phyloP scores from a whole-genome alignment of 2,888 invertebrate genomes.

The Drosophila meridiana region DNA sequence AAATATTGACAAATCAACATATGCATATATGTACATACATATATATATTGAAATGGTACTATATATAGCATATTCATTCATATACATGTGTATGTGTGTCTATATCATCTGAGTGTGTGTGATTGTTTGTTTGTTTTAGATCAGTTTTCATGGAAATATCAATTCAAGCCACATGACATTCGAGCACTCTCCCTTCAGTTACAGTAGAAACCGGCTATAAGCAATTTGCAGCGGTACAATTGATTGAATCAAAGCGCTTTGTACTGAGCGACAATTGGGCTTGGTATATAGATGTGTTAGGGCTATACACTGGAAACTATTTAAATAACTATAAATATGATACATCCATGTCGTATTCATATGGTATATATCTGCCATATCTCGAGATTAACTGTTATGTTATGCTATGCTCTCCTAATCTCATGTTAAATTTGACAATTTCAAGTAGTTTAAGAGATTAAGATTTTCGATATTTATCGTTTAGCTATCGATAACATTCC shows the following conservation, averaged over 20 bases:
- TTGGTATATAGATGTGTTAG: neutral
- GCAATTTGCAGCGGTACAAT: neutral
- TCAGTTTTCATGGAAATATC: constrained; percentile 33
- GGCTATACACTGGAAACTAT: neutral
- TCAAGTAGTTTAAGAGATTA: neutral
- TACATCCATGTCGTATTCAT: neutral
- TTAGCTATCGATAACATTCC: neutral
- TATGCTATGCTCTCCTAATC: neutral
- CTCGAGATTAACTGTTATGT: too few relatives aligned
- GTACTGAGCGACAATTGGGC: neutral
- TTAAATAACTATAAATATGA: neutral
- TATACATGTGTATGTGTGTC: neutral
- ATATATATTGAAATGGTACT: neutral
- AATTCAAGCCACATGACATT: constrained; percentile 38
- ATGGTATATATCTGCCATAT: too few relatives aligned
- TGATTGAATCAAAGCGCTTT: neutral
- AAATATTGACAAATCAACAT: constrained; percentile 10
- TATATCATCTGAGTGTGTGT: neutral
- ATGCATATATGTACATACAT: neutral
- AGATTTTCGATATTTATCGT: neutral
- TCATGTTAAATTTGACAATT: neutral
- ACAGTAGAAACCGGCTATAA: constrained; percentile 9
- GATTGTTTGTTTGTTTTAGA: constrained; percentile 13
- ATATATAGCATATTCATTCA: neutral
- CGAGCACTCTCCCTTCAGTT: constrained; percentile 9